Conservation (phyloP, 2,888 invertebrate genomes). For the Meteorus cinctellus region DNA sequence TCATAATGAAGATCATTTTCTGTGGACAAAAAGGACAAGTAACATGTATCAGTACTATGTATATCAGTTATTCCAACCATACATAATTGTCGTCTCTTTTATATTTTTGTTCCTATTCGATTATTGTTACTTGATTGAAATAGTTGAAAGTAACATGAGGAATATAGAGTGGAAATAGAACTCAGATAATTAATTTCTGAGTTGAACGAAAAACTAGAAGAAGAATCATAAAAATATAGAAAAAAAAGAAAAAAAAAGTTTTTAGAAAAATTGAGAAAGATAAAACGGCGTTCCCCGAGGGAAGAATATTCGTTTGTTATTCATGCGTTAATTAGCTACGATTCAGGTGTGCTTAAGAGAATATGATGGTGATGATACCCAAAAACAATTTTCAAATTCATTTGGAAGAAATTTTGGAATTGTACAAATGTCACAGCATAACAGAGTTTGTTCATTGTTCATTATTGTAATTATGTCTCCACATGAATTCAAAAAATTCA, state of each 20-base stretch:
- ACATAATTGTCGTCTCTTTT: conserved; percentile 22
- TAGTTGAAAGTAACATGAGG: not conserved
- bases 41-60: conserved; percentile 45
- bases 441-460: not conserved
- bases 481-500: not conserved
- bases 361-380: no score
- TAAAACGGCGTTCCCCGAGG: conserved; percentile 2
- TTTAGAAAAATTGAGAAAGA: not conserved
- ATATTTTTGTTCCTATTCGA: conserved; percentile 12
- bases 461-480: not conserved
- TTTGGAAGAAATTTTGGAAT: not conserved
- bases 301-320: not conserved
- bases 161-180: conserved; percentile 8
- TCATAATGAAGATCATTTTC: conserved; percentile 73
- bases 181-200: not conserved
- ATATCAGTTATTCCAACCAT: conserved; percentile 38
- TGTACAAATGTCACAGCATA: no score
- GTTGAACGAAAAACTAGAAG: conserved; percentile 9
- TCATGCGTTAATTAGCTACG: not conserved
- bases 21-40: conserved; percentile 68
- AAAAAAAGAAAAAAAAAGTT: not conserved
- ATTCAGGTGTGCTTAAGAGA: no score
- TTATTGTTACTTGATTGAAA: not conserved
- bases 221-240: not conserved
- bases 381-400: not conserved